These are phyloP conservation scores for Branchipolynoe longqiensis DNA, from an alignment of 2,888 invertebrate species.

Conservation along the genomic window DNA sequence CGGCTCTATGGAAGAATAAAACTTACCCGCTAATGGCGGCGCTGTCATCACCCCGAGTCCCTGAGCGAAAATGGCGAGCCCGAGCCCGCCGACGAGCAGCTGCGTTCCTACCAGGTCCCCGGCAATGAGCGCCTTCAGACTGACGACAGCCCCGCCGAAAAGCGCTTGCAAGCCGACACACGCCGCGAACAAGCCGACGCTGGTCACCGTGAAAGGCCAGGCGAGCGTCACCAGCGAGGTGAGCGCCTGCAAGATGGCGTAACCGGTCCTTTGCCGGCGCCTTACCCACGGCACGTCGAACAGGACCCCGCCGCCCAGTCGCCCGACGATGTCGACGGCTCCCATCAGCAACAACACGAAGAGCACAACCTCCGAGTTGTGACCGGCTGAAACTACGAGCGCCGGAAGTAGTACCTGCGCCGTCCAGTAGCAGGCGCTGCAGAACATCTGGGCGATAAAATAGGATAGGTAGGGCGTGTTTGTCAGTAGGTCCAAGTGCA, in stretches of 20 bases:
- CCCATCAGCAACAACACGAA: neutral
- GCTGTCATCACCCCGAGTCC: constrained; percentile 73
- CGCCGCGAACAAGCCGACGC: constrained; percentile 63
- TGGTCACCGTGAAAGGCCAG: neutral
- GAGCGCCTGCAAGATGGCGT: neutral
- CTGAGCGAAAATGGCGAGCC: constrained; percentile 71
- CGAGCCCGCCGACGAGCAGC: constrained; percentile 72
- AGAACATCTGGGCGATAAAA: constrained; percentile 16
- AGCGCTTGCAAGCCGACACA: constrained; percentile 68
- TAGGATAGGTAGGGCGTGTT: constrained; percentile 15
- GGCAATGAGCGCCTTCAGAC: constrained; percentile 71
- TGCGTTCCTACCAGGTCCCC: constrained; percentile 72
- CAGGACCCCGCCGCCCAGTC: neutral
- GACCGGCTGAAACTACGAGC: constrained; percentile 19
- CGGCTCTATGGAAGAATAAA: neutral
- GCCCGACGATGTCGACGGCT: neutral
- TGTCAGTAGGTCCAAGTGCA: neutral
- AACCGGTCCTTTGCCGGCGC: neutral
- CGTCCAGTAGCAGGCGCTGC: constrained; percentile 39
- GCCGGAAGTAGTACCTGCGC: constrained; percentile 41
- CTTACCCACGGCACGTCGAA: neutral
- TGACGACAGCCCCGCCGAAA: constrained; percentile 69
- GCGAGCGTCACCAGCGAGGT: neutral
- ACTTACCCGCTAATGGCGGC: constrained; percentile 72
- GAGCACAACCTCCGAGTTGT: neutral